A percentile compares a stretch with the other conserved stretches of the same genome.
These are phyloP conservation scores for Calephelis nemesis DNA, from an alignment of 1,140 invertebrate species.

Conservation along the genomic window DNA sequence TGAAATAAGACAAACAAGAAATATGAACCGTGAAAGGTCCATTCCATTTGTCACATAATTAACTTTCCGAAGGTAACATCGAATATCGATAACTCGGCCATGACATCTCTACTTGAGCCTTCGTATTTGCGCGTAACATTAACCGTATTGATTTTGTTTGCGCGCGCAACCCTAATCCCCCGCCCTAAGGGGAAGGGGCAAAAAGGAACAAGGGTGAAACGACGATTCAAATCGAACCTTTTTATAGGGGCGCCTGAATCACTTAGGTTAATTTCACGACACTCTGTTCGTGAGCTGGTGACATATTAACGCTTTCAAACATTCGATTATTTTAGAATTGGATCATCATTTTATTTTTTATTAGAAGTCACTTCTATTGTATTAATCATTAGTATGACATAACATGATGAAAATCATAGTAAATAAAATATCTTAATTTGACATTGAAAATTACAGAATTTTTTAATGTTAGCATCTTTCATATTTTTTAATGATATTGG, in stretches of 20 bases:
- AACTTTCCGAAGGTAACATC: constrained; percentile 1
- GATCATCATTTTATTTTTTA: no score
- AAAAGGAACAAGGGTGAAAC: constrained; percentile 58
- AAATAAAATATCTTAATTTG: no score
- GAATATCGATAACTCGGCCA: constrained; percentile 51
- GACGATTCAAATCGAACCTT: constrained; percentile 70
- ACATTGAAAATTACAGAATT: no score
- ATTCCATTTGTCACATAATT: neutral
- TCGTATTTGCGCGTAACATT: constrained; percentile 67
- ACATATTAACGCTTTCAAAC: constrained; percentile 21
- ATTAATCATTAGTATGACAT: no score
- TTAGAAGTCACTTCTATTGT: no score
- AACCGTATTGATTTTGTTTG: constrained; percentile 72
- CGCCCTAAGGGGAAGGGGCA: constrained; percentile 34
- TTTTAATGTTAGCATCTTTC: no score
- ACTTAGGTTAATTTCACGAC: constrained; percentile 64
- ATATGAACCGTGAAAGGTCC: neutral
- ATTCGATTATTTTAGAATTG: neutral
- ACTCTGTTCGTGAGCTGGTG: constrained; percentile 44
- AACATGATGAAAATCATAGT: no score
- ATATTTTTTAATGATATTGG: no score
- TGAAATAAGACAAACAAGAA: neutral
- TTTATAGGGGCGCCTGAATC: constrained; percentile 64
- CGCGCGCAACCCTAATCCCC: constrained; percentile 61
- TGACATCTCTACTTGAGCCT: constrained; percentile 54